These are phyloP conservation scores for Diorhabda carinulata DNA, from an alignment of 1,140 invertebrate genomes.

Conservation along the genomic window DNA sequence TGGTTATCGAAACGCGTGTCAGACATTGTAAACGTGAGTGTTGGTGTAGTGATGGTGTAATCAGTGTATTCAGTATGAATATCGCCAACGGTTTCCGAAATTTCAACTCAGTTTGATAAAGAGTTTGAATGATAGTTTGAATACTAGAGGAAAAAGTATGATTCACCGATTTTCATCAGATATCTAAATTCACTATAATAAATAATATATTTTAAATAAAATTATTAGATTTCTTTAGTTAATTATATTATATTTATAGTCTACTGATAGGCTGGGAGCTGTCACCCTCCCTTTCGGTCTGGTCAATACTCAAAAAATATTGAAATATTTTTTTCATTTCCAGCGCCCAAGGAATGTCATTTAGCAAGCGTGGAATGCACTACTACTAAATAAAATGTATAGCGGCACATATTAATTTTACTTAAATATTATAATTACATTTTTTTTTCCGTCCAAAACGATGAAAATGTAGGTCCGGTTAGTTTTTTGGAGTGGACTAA, in stretches of 20 bases:
- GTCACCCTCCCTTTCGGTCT: conserved; percentile 25
- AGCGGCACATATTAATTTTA: conserved; percentile 4
- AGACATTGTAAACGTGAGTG: too few species aligned
- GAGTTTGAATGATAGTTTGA: too few species aligned
- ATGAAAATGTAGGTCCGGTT: not conserved
- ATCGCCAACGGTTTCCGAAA: too few species aligned
- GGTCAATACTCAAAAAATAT: conserved; percentile 32
- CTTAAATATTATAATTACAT: conserved; percentile 1
- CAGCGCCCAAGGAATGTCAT: conserved; percentile 40
- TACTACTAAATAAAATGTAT: conserved; percentile 33
- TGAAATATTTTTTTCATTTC: conserved; percentile 27
- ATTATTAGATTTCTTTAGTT: too few species aligned
- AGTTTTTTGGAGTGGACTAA: not conserved
- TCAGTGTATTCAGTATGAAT: too few species aligned
- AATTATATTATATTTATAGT: conserved; percentile 18
- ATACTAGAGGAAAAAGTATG: too few species aligned
- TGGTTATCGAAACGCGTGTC: too few species aligned
- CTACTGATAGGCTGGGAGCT: conserved; percentile 27
- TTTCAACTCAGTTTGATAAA: too few species aligned
- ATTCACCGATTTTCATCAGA: too few species aligned
- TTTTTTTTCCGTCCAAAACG: not conserved
- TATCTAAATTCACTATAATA: too few species aligned
- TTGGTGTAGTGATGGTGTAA: too few species aligned
- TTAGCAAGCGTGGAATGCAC: conserved; percentile 41
- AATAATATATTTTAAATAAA: too few species aligned